Base-by-base conservation (phyloP, 2,888 invertebrate species). In the Yponomeuta malinellus region DNA sequence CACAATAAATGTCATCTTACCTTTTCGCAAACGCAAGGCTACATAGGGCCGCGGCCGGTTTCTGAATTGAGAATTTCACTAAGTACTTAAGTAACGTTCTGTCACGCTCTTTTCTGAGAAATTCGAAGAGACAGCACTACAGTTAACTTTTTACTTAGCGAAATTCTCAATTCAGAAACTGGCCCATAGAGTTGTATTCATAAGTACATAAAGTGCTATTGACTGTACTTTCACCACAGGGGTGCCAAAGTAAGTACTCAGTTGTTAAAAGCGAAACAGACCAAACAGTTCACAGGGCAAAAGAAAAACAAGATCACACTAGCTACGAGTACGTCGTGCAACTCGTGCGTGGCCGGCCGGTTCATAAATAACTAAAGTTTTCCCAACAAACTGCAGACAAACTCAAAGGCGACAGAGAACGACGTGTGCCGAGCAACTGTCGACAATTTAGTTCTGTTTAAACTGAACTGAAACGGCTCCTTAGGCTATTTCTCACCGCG, bases 401-500 rank as follows among this genome's bases (percentile, higher is more conserved):
- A 65, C 33, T 33, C 65, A 33, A 31, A 31, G 68, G 29, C 48
- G 52, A 68, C 68, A 52, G 68, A 31, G 31, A 52, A 68, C 15
- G 68, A 52, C 48, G 68, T 9, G 33, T 52, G 52, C 12, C 12
- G 29, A 29, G 67, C 31, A 68, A 48, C 48, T 8, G 68, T 52
- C 68, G 68, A 52, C 29, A 48, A 31, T 68, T 68, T 68, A 68
- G 23, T 31, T 63, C 63, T 70, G 33, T 79, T 77, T 72, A 74
- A 78, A 78, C 75, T 75, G 72, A 73, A 77, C 76, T 76, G 73
- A 75, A 78, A 79, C 77, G 43, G 75, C 74, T 75, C 79, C 77
- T 43, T 76, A 74, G 76, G 78, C 78, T 29, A 66, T 65, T 72
- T 52, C 70, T 63, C 70, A 63, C 31, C 64, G 66, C 59, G 52